A percentile compares a stretch with the other conserved stretches of the same genome.
These are phyloP conservation scores for Paratrypauchen microcephalus DNA, from an alignment of 2,797 vertebrate species.

Conservation along the genomic window DNA sequence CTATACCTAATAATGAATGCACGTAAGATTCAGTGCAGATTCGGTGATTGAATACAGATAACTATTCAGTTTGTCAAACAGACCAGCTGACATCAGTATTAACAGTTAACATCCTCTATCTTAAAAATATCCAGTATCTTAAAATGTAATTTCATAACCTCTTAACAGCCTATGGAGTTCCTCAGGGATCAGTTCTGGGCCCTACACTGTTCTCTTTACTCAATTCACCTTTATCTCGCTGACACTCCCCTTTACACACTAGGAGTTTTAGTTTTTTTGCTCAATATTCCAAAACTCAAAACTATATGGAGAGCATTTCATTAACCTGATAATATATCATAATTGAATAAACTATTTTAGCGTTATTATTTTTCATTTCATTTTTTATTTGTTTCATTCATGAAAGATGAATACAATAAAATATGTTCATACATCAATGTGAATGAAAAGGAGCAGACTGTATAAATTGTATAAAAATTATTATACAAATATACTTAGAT, in stretches of 20 bases:
- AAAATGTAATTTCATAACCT: not conserved
- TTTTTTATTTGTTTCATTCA: too few relatives aligned
- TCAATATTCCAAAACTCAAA: not conserved
- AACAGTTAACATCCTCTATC: not conserved
- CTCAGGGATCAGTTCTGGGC: not conserved
- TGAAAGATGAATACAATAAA: too few relatives aligned
- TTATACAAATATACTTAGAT: not conserved
- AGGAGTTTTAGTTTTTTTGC: not conserved
- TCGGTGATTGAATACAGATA: not conserved
- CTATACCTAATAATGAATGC: not conserved
- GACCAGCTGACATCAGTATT: not conserved
- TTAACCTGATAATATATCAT: not conserved
- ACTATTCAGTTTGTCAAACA: not conserved
- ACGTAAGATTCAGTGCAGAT: not conserved
- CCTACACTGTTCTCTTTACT: not conserved
- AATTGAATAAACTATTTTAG: too few relatives aligned
- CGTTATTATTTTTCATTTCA: too few relatives aligned
- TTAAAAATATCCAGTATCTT: not conserved
- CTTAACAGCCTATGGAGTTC: not conserved
- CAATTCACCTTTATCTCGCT: not conserved
- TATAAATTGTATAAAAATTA: too few relatives aligned
- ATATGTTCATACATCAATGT: too few relatives aligned
- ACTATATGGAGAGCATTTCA: not conserved
- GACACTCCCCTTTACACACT: not conserved
- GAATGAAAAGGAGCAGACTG: too few relatives aligned